A percentile compares a stretch with the other conserved stretches of the same genome.
Evolutionary conservation across 2,888 invertebrate genomes (phyloP).

Genomic region (Macrosiphum euphorbiae): DNA sequence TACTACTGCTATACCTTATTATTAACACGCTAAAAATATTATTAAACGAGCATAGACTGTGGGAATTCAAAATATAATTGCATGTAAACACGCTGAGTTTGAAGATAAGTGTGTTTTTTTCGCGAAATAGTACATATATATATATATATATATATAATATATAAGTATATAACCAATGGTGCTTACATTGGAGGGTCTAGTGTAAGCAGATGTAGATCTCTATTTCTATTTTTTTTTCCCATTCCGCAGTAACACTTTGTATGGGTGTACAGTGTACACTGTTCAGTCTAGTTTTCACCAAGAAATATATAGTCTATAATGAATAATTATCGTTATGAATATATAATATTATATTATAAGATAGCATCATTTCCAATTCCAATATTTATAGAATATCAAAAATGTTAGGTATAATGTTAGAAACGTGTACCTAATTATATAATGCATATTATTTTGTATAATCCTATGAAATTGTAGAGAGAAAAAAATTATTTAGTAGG

Average conservation of each 20-base stretch:
- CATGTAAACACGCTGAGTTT: background rate
- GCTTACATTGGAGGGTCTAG: background rate
- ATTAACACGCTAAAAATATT: background rate
- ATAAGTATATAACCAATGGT: background rate
- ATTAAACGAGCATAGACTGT: background rate
- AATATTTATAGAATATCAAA: background rate
- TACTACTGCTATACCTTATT: background rate
- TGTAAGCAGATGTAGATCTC: background rate
- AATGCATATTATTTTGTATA: background rate
- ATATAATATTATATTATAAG: no score
- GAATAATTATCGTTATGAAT: background rate
- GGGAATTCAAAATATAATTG: background rate
- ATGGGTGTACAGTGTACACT: no score
- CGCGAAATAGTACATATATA: background rate
- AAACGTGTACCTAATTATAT: background rate
- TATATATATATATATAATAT: background rate
- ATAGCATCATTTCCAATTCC: background rate
- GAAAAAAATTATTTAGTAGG: background rate
- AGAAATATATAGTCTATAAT: background rate
- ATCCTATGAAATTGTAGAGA: background rate
- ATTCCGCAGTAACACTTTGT: background rate
- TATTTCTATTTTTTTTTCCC: background rate
- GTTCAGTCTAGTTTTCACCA: no score
- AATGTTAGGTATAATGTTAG: background rate
- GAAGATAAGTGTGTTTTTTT: background rate